Evolutionary conservation across 2,113 vertebrate species (phyloP), one percentile per base, ranked within the genome.

Genomic region (Callaeas wilsoni): DNA sequence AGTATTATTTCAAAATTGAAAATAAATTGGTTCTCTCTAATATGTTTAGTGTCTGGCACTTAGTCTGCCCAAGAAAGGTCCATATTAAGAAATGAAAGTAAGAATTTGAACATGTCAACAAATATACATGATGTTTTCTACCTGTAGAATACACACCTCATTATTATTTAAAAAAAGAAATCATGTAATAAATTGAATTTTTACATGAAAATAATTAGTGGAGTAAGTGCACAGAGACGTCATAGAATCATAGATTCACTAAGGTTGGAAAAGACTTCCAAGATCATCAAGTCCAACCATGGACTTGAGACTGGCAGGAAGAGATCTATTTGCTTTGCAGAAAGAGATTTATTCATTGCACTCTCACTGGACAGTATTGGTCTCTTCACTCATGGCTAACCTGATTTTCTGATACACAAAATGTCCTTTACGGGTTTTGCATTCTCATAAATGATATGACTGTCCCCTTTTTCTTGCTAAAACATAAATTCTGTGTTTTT

Each of bases 201-300:
- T 84, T 49, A 25, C 4, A 65, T 29, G 0, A 46, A 83, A 80
- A 32, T 87, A 39, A 57, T 32, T 14, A 18, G 11, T 46, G 23
- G 10, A n/a, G n/a, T 42, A 20, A 55, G 12, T 49, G 4, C 1
- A 3, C 37, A 33, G 32, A 2, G 0, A 16, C 33, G 71, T 6
- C 37, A 55, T 4, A 30, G 55, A 62, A 30, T 55, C 30, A 62
- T 1, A 32, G 41, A 84, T 37, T 76, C 32, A 56, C 13, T 12
- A 42, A 84, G 26, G 15, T 25, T 84, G 56, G 42, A 70, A 84
- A 84, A 77, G 26, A 62, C 13, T 30, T 77, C 47, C 26, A 62
- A 83, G n/a, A 55, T 16, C 37, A 50, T 53, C 21, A 47, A 22
- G 10, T 42, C 8, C n/a, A 84, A 6, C 12, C 41, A 46, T 6